phyloP scores from a whole-genome alignment of 2,797 vertebrate species.

The Tinamus major region DNA sequence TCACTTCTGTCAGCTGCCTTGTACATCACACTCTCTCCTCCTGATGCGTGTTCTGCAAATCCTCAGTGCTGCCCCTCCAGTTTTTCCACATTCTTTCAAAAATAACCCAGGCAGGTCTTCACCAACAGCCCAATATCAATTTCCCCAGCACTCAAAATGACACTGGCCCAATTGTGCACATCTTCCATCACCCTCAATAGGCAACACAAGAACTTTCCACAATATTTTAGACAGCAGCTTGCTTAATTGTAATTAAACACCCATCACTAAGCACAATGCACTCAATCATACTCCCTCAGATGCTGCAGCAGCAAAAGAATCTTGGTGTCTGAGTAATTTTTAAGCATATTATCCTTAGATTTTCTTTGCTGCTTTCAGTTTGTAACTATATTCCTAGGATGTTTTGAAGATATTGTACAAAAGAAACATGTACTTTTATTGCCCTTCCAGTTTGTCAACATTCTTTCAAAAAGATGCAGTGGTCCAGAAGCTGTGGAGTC shows the following conservation, averaged over 20 bases:
- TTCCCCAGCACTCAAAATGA: background rate
- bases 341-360: background rate
- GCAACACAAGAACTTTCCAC: background rate
- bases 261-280: background rate
- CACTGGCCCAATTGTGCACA: background rate
- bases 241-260: conserved; percentile 11
- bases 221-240: background rate
- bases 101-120: background rate
- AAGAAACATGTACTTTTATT: background rate
- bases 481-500: background rate
- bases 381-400: background rate
- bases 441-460: background rate
- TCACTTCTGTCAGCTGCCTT: background rate
- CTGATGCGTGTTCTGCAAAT: background rate
- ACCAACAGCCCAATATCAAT: background rate
- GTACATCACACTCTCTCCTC: background rate
- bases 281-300: background rate
- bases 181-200: background rate
- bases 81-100: background rate
- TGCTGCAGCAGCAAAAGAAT: background rate
- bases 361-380: background rate
- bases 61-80: background rate
- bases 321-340: conserved; percentile 1
- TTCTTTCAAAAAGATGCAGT: background rate
- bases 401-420: background rate